Base-by-base conservation (phyloP, 2,113 vertebrate genomes). In the Dipodomys merriami region DNA sequence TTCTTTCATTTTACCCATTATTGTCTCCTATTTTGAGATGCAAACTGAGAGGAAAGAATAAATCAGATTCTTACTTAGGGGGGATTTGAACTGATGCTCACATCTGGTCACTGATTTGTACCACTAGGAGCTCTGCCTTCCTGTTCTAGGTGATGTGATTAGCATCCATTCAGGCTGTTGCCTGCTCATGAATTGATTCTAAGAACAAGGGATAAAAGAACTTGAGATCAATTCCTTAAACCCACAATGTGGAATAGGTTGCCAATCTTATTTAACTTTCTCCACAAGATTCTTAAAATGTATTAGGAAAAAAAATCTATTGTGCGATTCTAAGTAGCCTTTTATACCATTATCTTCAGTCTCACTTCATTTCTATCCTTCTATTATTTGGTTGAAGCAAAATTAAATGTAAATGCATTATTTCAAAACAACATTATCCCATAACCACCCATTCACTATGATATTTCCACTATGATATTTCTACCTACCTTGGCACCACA, bases 371-470 rank as follows among this genome's bases (percentile, higher is more conserved):
- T 71, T 22, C 83, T 87, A 57, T 57, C 79, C 29, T 80, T 30
- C 68, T 86, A 88, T 30, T 82, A 39, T 84, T 96, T 80, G 39
- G 57, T 19, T 82, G 12, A 62, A 44, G 57, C 77, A 86, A 91
- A 76, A 91, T 23, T 29, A 35, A 91, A 30, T 76, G 16, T 46
- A 77, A 86, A 69, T 20, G 20, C 11, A 18, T 46, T 88, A 57
- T 78, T 93, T 84, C 77, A 84, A 80, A 82, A 86, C 23, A 86
- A n/a, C 2, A 60, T 46, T 57, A 86, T 2, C 39, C 19, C 18
- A 53, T 46, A 33, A 35, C 83, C 5, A 65, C 27, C 84, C 46
- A 92, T 93, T 68, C 44, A 83, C 65, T 60, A 57, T 27, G 65
- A 29, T 46, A 18, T 79, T 78, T 91, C 29, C 67, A 16, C 72